A percentile compares a stretch with the other conserved stretches of the same genome.
phyloP scores from a whole-genome alignment of 1,140 invertebrate genomes.

The Onthophagus taurus region DNA sequence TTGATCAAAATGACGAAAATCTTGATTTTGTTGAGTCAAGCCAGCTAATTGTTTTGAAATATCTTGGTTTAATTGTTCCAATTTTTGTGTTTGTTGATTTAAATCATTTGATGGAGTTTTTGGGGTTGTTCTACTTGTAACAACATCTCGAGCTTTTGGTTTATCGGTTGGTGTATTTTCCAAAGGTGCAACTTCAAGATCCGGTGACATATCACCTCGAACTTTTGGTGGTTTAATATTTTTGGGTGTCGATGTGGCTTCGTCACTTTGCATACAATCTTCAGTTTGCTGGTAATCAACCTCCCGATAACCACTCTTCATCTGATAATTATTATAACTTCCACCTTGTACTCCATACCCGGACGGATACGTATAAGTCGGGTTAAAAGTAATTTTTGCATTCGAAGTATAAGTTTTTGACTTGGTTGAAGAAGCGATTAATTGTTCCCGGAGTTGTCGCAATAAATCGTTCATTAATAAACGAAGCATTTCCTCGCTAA shows the following conservation, averaged over 20 bases:
- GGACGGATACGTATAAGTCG: no score
- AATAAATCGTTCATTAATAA: slow-evolving; percentile 25
- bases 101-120: slow-evolving; percentile 11
- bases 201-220: no score
- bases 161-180: no score
- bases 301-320: no score
- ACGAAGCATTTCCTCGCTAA: slow-evolving; percentile 19
- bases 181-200: no score
- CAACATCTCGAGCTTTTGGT: not conserved
- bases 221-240: no score
- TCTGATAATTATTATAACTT: no score
- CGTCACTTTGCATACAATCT: no score
- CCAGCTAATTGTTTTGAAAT: slow-evolving; percentile 12
- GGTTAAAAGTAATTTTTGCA: slow-evolving; percentile 8
- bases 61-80: slow-evolving; percentile 11
- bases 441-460: slow-evolving; percentile 27
- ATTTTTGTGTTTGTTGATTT: slow-evolving; percentile 14
- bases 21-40: not conserved
- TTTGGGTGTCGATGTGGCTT: no score
- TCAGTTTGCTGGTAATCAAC: no score
- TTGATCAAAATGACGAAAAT: slow-evolving; percentile 7
- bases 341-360: no score
- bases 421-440: slow-evolving; percentile 16
- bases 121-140: slow-evolving; percentile 4
- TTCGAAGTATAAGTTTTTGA: not conserved